Evolutionary conservation across 2,888 invertebrate genomes (phyloP).

Genomic region (Camptogramma bilineatum): DNA sequence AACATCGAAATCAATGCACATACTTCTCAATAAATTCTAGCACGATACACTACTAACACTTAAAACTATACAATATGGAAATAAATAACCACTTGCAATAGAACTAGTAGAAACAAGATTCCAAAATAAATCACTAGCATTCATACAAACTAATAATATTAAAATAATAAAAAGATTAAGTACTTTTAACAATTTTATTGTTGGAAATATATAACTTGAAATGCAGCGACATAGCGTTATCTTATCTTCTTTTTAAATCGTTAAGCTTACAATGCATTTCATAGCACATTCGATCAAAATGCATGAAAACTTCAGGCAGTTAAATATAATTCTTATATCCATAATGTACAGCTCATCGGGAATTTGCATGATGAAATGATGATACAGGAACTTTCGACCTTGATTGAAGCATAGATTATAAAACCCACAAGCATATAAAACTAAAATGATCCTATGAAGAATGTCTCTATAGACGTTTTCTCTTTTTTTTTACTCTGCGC

Average conservation of each 20-base stretch:
- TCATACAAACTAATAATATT: conserved; percentile 3
- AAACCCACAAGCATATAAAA: no score
- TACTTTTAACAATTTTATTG: neutral
- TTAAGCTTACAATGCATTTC: neutral
- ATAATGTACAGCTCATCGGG: no score
- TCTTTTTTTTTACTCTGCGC: no score
- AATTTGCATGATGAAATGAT: neutral
- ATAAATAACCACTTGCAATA: neutral
- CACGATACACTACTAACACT: conserved; percentile 6
- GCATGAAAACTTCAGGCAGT: neutral
- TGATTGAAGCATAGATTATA: no score
- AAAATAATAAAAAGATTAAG: neutral
- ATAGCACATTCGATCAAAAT: neutral
- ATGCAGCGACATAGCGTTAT: conserved; percentile 12
- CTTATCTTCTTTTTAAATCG: neutral
- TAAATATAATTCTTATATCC: no score
- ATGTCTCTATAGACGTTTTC: no score
- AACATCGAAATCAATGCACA: neutral
- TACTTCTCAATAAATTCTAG: neutral
- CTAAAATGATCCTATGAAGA: no score
- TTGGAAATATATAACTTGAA: conserved; percentile 7
- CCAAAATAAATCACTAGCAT: conserved; percentile 13
- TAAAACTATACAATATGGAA: neutral
- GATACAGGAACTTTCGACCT: neutral
- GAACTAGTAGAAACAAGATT: conserved; percentile 6